Conservation (phyloP, 1,140 invertebrate species). For the Araneus ventricosus region DNA sequence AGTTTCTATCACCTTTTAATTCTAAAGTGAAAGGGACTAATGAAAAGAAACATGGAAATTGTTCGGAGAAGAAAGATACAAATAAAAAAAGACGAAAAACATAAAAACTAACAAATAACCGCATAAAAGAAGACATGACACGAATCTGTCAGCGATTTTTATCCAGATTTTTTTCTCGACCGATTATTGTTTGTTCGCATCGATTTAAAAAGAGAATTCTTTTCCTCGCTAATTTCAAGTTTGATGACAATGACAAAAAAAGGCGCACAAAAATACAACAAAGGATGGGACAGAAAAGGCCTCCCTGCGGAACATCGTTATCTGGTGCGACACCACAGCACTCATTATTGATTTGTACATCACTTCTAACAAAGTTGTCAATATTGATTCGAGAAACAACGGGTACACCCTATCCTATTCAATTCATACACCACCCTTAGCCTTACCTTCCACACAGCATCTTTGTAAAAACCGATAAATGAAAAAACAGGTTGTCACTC, state of each 20-base stretch:
- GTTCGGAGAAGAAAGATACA: too few species aligned
- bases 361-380: slow-evolving; percentile 72
- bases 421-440: slow-evolving; percentile 8
- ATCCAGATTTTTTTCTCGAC: neutral
- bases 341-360: slow-evolving; percentile 59
- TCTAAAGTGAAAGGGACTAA: neutral
- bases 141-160: slow-evolving; percentile 13
- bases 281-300: slow-evolving; percentile 11
- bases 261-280: neutral
- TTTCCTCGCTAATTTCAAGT: slow-evolving; percentile 50
- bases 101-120: neutral
- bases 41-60: neutral
- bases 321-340: slow-evolving; percentile 21
- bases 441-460: neutral
- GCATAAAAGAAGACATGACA: slow-evolving; percentile 8
- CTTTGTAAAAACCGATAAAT: slow-evolving; percentile 6
- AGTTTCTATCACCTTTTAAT: neutral
- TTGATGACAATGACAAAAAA: slow-evolving; percentile 39
- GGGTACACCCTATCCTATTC: neutral
- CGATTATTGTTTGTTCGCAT: slow-evolving; percentile 38
- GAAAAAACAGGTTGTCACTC: slow-evolving; percentile 14
- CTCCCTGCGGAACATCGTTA: slow-evolving; percentile 21
- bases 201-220: slow-evolving; percentile 31
- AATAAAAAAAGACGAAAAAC: neutral
- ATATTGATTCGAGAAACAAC: slow-evolving; percentile 66